These are phyloP conservation scores for Peromyscus polionotus DNA, from an alignment of 2,113 vertebrate genomes.

Conservation along the genomic window DNA sequence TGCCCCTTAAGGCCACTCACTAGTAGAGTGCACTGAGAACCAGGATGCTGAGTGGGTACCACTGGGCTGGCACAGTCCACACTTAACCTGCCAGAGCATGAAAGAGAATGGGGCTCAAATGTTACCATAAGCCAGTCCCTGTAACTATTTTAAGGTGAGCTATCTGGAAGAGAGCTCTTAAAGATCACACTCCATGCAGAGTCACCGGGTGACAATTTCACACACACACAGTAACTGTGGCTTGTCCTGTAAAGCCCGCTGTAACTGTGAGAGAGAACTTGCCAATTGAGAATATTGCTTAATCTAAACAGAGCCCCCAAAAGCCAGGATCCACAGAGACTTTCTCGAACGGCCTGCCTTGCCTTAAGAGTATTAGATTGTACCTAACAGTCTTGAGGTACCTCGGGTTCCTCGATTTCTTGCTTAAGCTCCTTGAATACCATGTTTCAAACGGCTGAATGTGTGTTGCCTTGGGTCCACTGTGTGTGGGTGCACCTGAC, in stretches of 20 bases:
- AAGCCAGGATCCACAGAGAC: not conserved
- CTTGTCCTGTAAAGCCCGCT: not conserved
- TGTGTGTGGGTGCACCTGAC: not conserved
- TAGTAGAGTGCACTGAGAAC: fast-evolving
- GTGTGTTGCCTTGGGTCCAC: fast-evolving
- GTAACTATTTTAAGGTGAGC: not conserved
- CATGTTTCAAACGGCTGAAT: fast-evolving
- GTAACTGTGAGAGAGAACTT: not conserved
- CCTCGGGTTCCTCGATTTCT: fast-evolving
- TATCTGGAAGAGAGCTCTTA: too few species aligned
- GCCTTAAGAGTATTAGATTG: not conserved
- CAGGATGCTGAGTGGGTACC: not conserved
- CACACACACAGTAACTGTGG: not conserved
- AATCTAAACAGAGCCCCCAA: not conserved
- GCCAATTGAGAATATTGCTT: not conserved
- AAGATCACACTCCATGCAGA: not conserved
- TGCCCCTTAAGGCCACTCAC: not conserved
- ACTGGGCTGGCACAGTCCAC: not conserved
- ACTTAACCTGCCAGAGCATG: not conserved
- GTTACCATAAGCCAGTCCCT: fast-evolving
- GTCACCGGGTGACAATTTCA: too few species aligned
- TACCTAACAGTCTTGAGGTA: fast-evolving
- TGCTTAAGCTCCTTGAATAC: too few species aligned
- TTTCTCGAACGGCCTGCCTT: not conserved
- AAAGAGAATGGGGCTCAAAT: not conserved